phyloP scores from a whole-genome alignment of 2,113 vertebrate species.

The Nibea coibor region DNA sequence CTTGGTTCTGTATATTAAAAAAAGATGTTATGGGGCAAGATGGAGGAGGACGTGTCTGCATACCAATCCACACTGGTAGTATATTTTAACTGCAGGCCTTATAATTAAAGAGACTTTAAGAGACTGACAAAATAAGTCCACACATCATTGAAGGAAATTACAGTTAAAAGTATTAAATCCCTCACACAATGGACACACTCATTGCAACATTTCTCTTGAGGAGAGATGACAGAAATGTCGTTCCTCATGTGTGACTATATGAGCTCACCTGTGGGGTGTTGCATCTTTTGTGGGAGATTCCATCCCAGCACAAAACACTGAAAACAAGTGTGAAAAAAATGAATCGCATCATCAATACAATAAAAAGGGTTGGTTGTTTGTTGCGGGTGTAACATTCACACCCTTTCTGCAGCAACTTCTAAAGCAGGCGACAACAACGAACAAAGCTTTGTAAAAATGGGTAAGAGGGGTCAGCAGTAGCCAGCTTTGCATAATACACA shows the following conservation, averaged over 20 bases:
- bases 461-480: not conserved
- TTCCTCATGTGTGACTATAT: fast-evolving
- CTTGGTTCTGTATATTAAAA: slow-evolving; percentile 29
- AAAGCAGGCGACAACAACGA: not conserved
- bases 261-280: slow-evolving; percentile 61
- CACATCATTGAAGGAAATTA: slow-evolving; percentile 19
- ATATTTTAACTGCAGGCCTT: not conserved
- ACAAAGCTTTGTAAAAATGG: not conserved
- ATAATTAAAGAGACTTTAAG: no score
- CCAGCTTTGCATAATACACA: not conserved
- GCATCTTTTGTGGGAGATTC: slow-evolving; percentile 66
- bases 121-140: slow-evolving; percentile 6
- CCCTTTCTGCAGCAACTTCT: not conserved
- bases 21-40: not conserved
- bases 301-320: slow-evolving; percentile 57
- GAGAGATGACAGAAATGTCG: not conserved
- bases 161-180: slow-evolving; percentile 18
- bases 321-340: not conserved
- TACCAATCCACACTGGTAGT: not conserved
- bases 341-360: not conserved
- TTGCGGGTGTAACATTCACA: not conserved
- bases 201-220: not conserved
- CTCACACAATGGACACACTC: not conserved
- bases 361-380: not conserved
- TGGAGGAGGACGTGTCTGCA: not conserved